A percentile compares a stretch with the other conserved stretches of the same genome.
phyloP scores from a whole-genome alignment of 2,113 vertebrate genomes.

The cat (Felis catus) region F.catus_Fca126_mat1.0 CM031419.1:41007001-41007500 shows the following conservation, averaged over 20 bases:
- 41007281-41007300: not conserved
- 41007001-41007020: no score
- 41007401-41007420: not conserved
- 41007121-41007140: constrained; percentile 26
- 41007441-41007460: constrained; percentile 1
- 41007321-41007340: not conserved
- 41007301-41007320: not conserved
- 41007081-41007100: not conserved
- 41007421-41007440: not conserved
- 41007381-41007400: not conserved
- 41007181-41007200: not conserved
- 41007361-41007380: not conserved
- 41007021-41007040: not conserved
- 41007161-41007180: constrained; percentile 20
- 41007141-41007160: not conserved
- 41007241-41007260: not conserved
- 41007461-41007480: not conserved
- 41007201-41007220: not conserved
- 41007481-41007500: constrained; percentile 8
- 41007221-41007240: constrained; percentile 13
- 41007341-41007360: constrained; percentile 17
- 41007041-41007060: constrained; percentile 4
- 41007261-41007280: constrained; percentile 2
- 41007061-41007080: not conserved
- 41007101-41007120: not conserved